Conservation (phyloP, 2,113 vertebrate genomes). For the Dasypus novemcinctus region DNA sequence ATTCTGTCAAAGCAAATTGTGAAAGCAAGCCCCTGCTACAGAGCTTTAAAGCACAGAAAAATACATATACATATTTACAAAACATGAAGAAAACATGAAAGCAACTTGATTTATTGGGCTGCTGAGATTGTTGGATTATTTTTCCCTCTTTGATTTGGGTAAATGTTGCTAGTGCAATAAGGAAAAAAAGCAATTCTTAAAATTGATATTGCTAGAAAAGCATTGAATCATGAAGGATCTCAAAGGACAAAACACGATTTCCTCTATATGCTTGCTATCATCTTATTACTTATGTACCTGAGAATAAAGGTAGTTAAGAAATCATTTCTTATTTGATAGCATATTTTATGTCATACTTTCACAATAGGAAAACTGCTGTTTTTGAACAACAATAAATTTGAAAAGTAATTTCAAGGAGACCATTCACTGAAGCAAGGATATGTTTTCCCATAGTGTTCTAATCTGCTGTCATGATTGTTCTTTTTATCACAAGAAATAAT, state of each 20-base stretch:
- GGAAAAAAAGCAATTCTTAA: background rate
- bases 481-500: constrained; percentile 56
- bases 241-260: constrained; percentile 38
- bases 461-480: constrained; percentile 17
- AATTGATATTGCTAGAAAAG: background rate
- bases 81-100: background rate
- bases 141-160: background rate
- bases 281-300: background rate
- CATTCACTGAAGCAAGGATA: constrained; percentile 25
- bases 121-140: background rate
- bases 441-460: constrained; percentile 54
- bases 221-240: constrained; percentile 4
- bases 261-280: background rate
- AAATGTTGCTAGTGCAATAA: background rate
- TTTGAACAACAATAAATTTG: constrained; percentile 50
- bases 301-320: constrained; percentile 23
- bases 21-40: background rate
- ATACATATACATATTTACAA: background rate
- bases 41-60: background rate
- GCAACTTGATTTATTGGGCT: background rate
- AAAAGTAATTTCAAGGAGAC: constrained; percentile 58
- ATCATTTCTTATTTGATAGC: constrained; percentile 37
- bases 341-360: constrained; percentile 26
- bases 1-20: background rate
- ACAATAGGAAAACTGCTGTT: background rate